Base-by-base conservation (phyloP, 2,888 invertebrate species). In the Parnassius smintheus region DNA sequence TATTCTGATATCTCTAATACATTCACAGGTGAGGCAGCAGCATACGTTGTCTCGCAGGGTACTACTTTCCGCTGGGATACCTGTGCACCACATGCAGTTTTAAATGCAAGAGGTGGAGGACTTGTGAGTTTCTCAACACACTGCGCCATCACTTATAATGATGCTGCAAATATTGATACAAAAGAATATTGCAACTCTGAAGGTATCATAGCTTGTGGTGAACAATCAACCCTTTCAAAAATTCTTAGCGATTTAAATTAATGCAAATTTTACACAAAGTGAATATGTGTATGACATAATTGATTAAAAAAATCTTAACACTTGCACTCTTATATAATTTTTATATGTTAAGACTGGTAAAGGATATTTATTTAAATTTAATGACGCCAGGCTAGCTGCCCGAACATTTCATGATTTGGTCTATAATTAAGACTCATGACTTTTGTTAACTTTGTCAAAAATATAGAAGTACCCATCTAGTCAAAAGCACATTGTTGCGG, bases 41-140 rank as follows among this genome's bases (percentile, higher is more conserved):
- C 95, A 18, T 98, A 98, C 77, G 83, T 98, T 46, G 90, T 98
- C 0, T 94, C 96, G 58, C 96, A 95, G 80, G 93, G 93, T 35
- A 95, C 96, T 2, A 98, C 97, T 11, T 98, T 94, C 78, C 94
- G 94, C 65, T 98, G 98, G 98, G 98, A 98, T 77, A 96, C 97
- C 1, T 98, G 98, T 83, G 98, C 94, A 1, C 97, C 97, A 0
- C 98, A 98, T 75, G 96, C 97, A 0, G 94, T 98, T 61, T 83
- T 98, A 2, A 92, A 91, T 66, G 93, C 97, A 0, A 83, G 94
- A n/a, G 96, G 96, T n/a, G 98, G 98, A 1, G 95, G 96, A 71
- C 81, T 95, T 8, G 66, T 90, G 1, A 74, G 75, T 63, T 88
- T 75, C 65, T 69, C 72, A 7, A 74, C 76, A 25, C 68, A 70